Evolutionary conservation across 2,888 invertebrate species (phyloP), one percentile per base, ranked within the genome.

Genomic region (Mycalesis mineus): DNA sequence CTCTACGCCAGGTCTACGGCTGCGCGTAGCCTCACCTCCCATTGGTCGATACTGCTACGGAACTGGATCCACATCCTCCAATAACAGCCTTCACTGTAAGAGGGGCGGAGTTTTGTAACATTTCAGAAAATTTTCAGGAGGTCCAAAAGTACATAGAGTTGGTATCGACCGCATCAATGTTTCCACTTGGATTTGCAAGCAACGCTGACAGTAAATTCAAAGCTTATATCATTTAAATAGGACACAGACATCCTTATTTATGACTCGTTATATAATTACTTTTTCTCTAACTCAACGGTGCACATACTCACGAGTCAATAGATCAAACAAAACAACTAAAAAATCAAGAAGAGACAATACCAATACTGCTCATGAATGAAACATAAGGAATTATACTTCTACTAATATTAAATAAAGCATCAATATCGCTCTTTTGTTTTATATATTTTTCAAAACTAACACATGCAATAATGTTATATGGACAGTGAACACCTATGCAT

Each of bases 101-200:
- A 77, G 77, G 76, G 88, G 88, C 82, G 88, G 77, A 73, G 83
- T 75, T 80, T 78, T 77, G 74, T 69, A 82, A 79, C 77, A 68
- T 87, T 88, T 88, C 89, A 80, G 88, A 87, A 87, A 85, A 82
- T 78, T 85, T 88, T 85, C 86, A 87, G 87, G 70, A 77, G 71
- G 66, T 71, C 75, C 74, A 74, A 80, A 82, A 80, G 78, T 74
- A 70, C 70, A 69, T 78, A 77, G 66, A 71, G 70, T 67, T 68
- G 65, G 69, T 67, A 69, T 65, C 70, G 74, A 76, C 72, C 72
- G 74, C 73, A 70, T 71, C 71, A 72, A 76, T 73, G 73, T 72
- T 74, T 73, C 73, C 73, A 71, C 71, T 71, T 68, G 69, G 72
- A 73, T 72, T 71, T 68, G 67, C 72, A 63, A 65, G 67, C 61